A percentile compares a stretch with the other conserved stretches of the same genome.
Evolutionary conservation across 1,140 invertebrate genomes (phyloP).

Genomic region (Eueides isabella): DNA sequence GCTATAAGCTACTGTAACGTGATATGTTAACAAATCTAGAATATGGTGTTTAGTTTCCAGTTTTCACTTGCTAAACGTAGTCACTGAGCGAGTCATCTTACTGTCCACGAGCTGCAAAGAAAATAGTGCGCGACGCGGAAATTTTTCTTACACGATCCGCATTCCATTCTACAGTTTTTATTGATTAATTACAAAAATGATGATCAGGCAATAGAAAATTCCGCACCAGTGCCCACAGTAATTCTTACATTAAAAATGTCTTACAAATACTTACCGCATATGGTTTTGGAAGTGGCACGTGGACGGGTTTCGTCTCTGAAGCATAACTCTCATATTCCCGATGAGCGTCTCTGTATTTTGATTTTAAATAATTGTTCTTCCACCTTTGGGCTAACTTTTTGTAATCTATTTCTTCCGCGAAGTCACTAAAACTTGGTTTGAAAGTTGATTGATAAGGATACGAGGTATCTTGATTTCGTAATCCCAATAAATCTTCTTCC

Average conservation of each 20-base stretch:
- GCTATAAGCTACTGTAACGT: neutral
- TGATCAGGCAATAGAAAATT: constrained; percentile 38
- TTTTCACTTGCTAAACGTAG: constrained; percentile 61
- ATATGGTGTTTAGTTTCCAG: constrained; percentile 54
- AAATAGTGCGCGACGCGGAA: constrained; percentile 72
- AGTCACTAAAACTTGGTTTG: constrained; percentile 51
- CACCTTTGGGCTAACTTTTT: constrained; percentile 71
- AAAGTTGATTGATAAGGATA: constrained; percentile 63
- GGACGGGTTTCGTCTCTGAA: constrained; percentile 62
- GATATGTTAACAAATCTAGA: constrained; percentile 21
- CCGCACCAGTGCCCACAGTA: constrained; percentile 42
- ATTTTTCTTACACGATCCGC: constrained; percentile 69
- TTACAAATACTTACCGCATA: constrained; percentile 67
- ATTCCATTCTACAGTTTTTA: constrained; percentile 69
- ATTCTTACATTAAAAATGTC: constrained; percentile 21
- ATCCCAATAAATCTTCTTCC: constrained; percentile 72
- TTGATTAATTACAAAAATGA: constrained; percentile 60
- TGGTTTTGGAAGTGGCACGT: constrained; percentile 67
- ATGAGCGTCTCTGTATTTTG: constrained; percentile 63
- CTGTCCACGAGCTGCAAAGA: constrained; percentile 63
- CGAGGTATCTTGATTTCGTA: constrained; percentile 70
- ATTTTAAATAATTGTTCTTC: constrained; percentile 67
- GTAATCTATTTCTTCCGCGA: constrained; percentile 57
- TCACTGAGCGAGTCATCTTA: constrained; percentile 54
- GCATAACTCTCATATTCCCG: constrained; percentile 65